A percentile compares a stretch with the other conserved stretches of the same genome.
Evolutionary conservation across 2,888 invertebrate genomes (phyloP).

Genomic region (Sinhomidia bicolor): DNA sequence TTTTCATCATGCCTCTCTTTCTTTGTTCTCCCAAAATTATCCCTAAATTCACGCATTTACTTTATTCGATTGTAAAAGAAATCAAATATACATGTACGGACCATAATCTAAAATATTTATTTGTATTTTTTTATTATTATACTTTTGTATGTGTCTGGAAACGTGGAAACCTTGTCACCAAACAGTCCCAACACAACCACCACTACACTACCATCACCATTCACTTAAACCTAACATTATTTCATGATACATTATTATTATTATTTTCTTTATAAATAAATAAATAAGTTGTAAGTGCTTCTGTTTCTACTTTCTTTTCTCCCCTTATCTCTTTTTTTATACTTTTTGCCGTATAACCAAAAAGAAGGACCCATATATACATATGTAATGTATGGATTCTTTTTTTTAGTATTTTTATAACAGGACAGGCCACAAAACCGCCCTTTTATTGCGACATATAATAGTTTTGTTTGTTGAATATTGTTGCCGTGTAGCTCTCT

Average conservation of each 20-base stretch:
- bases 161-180: neutral
- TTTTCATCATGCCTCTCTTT: too few species aligned
- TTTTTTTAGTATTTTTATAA: conserved; percentile 47
- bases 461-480: conserved; percentile 52
- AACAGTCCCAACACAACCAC: too few species aligned
- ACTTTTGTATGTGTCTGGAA: too few species aligned
- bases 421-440: conserved; percentile 59
- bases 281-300: conserved; percentile 29
- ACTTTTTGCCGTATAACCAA: neutral
- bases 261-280: conserved; percentile 31
- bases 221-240: conserved; percentile 32
- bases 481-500: neutral
- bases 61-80: too few species aligned
- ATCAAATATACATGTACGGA: too few species aligned
- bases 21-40: too few species aligned
- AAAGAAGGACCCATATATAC: too few species aligned
- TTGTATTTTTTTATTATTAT: too few species aligned
- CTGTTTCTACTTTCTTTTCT: conserved; percentile 36
- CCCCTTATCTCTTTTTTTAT: neutral
- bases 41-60: too few species aligned
- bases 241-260: neutral
- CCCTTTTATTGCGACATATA: conserved; percentile 65
- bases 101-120: too few species aligned
- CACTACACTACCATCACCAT: neutral
- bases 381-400: conserved; percentile 6